These are phyloP conservation scores for Megaceryle torquata DNA, from an alignment of 2,113 vertebrate genomes.

Conservation along the genomic window DNA sequence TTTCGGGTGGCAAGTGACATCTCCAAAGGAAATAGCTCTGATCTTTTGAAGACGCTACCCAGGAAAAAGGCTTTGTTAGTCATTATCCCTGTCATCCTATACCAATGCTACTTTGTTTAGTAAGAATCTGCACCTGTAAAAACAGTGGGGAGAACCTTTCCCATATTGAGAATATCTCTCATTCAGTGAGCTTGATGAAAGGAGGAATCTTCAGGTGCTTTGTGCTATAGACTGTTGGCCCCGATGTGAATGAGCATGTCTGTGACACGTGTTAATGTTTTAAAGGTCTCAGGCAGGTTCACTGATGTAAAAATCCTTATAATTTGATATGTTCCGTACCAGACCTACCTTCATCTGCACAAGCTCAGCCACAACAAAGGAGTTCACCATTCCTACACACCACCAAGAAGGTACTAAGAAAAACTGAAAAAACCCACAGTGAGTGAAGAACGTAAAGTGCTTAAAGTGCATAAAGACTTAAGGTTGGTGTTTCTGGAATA, in stretches of 20 bases:
- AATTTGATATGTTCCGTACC: not conserved
- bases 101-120: not conserved
- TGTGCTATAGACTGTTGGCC: not conserved
- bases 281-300: not conserved
- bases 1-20: not conserved
- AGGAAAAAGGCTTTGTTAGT: not conserved
- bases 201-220: not conserved
- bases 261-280: not conserved
- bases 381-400: not conserved
- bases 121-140: not conserved
- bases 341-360: not conserved
- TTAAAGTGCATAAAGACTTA: not conserved
- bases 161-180: not conserved
- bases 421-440: not conserved
- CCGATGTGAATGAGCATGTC: not conserved
- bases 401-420: not conserved
- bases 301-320: not conserved
- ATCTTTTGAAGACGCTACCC: not conserved
- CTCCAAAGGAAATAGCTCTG: not conserved
- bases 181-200: not conserved
- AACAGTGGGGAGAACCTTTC: not conserved
- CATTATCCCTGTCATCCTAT: not conserved
- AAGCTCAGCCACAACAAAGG: not conserved
- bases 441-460: not conserved
- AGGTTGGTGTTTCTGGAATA: not conserved